Percentiles rank a stretch among this genome's conserved stretches.
Conservation (phyloP, 2,888 invertebrate genomes). For the Eupeodes latifasciatus region DNA sequence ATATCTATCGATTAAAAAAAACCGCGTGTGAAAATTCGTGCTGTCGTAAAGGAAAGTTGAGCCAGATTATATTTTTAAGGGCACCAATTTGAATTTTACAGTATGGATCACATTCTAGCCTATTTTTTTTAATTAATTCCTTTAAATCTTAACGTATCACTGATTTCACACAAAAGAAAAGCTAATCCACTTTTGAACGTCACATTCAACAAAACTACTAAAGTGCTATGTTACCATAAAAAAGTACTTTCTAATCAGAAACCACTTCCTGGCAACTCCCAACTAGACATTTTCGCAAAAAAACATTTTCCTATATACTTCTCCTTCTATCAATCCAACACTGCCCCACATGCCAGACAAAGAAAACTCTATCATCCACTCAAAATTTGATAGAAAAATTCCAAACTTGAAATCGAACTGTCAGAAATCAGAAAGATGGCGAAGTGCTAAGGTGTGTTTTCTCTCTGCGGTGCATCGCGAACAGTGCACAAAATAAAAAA, state of each 20-base stretch:
- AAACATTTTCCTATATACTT: neutral
- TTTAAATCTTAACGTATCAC: too few relatives aligned
- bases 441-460: conserved; percentile 66
- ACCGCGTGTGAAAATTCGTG: too few relatives aligned
- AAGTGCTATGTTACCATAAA: too few relatives aligned
- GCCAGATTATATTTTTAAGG: too few relatives aligned
- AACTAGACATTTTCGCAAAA: neutral
- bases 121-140: too few relatives aligned
- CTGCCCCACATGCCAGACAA: neutral
- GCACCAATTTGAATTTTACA: too few relatives aligned
- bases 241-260: neutral
- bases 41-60: too few relatives aligned
- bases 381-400: conserved; percentile 1
- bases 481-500: conserved; percentile 56
- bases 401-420: conserved; percentile 34
- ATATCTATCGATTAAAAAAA: too few relatives aligned
- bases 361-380: neutral
- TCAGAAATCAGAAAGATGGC: conserved; percentile 72
- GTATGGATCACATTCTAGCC: too few relatives aligned
- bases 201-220: too few relatives aligned
- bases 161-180: too few relatives aligned
- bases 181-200: too few relatives aligned
- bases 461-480: conserved; percentile 71
- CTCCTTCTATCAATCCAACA: neutral
- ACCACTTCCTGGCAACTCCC: neutral